Evolutionary conservation across 2,888 invertebrate genomes (phyloP).

Genomic region (Frankliniella intonsa): DNA sequence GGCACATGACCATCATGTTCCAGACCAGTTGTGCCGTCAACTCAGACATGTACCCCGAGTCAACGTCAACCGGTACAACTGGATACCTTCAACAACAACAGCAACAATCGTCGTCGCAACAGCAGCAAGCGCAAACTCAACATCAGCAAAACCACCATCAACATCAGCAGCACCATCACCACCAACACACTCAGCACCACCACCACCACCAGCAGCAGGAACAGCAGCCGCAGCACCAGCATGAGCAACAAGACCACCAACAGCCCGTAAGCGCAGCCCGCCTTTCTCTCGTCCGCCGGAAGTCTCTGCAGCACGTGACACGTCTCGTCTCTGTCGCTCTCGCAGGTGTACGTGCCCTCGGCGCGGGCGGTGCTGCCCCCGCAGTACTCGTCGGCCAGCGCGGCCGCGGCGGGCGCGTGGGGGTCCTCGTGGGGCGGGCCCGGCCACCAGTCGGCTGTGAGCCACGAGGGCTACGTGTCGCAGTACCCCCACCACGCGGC

Average conservation of each 20-base stretch:
- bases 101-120: not conserved
- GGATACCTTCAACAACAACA: slow-evolving; percentile 3
- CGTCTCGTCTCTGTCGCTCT: not conserved
- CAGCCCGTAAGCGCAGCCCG: not conserved
- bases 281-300: not conserved
- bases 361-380: not conserved
- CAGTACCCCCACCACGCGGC: slow-evolving; percentile 44
- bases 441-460: not conserved
- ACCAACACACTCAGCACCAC: not conserved
- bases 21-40: slow-evolving; percentile 11
- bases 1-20: not conserved
- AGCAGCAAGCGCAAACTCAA: not conserved
- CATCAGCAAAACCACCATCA: not conserved
- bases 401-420: not conserved
- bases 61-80: not conserved
- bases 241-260: not conserved
- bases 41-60: slow-evolving; percentile 3
- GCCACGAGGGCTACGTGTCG: not conserved
- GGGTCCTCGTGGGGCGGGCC: not conserved
- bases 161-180: not conserved
- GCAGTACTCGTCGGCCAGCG: not conserved
- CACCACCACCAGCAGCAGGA: not conserved
- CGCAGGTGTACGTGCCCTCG: slow-evolving; percentile 6
- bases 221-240: not conserved
- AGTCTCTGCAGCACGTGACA: not conserved